These are phyloP conservation scores for Hydraecia micacea DNA, from an alignment of 2,888 invertebrate species.

Conservation along the genomic window DNA sequence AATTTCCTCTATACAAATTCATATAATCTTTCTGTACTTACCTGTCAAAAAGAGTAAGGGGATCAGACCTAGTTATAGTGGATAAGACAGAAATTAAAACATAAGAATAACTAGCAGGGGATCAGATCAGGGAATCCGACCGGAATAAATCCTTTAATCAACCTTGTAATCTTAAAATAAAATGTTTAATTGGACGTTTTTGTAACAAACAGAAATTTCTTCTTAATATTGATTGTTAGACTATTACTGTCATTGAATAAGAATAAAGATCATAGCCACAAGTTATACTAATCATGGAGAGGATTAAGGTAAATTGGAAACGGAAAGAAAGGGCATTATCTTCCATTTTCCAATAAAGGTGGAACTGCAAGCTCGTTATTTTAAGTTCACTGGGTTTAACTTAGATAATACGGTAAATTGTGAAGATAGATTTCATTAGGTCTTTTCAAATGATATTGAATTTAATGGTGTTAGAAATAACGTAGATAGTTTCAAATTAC, in stretches of 20 bases:
- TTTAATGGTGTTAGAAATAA: background rate
- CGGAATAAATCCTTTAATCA: too few relatives aligned
- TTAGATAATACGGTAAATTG: slow-evolving; percentile 25
- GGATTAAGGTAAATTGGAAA: slow-evolving; percentile 53
- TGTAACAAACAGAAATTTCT: background rate
- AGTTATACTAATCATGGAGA: slow-evolving; percentile 37
- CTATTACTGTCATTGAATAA: background rate
- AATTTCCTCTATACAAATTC: too few relatives aligned
- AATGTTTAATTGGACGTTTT: background rate
- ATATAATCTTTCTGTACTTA: too few relatives aligned
- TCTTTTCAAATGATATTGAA: background rate
- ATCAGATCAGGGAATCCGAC: too few relatives aligned
- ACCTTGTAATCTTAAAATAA: background rate
- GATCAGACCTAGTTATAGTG: too few relatives aligned
- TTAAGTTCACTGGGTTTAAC: slow-evolving; percentile 44
- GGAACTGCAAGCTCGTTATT: slow-evolving; percentile 42
- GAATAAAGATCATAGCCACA: slow-evolving; percentile 17
- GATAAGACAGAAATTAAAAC: too few relatives aligned
- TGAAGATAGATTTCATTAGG: background rate
- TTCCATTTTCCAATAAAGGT: slow-evolving; percentile 50
- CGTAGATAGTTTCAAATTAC: background rate
- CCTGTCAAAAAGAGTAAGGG: too few relatives aligned
- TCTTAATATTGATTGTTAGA: background rate
- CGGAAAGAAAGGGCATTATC: slow-evolving; percentile 47
- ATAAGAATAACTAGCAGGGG: too few relatives aligned